Evolutionary conservation across 2,113 vertebrate species (phyloP), one percentile per base, ranked within the genome.

Genomic region (Hepsetus odoe): DNA sequence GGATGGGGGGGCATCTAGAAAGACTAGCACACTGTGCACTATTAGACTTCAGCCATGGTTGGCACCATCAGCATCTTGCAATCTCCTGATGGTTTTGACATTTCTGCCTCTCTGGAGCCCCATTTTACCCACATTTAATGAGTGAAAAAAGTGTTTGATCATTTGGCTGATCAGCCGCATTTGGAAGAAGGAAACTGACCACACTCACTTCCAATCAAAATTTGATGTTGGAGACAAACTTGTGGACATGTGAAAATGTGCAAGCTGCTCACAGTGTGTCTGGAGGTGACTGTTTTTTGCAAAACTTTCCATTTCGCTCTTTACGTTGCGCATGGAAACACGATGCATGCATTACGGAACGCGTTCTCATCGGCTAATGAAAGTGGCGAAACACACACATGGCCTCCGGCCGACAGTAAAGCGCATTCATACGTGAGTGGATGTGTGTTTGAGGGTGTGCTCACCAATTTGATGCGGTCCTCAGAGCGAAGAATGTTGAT

Each of bases 401-500:
- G n/a, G 51, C 51, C 51, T 55, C 51, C 4, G 22, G 69, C 49
- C 8, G 32, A 28, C 16, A 30, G 61, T 58, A 44, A 42, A 38
- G 24, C 16, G 13, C 38, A 22, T 44, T 53, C 64, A 40, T 2
- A 38, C 46, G 2, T 49, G 46, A 49, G 4, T 20, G 46, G 20
- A 18, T 20, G 18, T 49, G 46, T 49, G 2, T 20, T 18, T 49
- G 12, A 8, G 40, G 42, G 71, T 49, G 58, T 44, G 82, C 86
- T 93, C 89, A 99, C 97, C 95, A 99, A 91, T 86, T 96, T 98
- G 86, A 99, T 98, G 80, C 95, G 94, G 87, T 99, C 97, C 87
- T 99, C 97, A 18, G 95, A 95, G 30, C 97, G 95, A 33, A 99
- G 95, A 74, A 96, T 95, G 87, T 97, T 98, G 87, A 98, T 98